Percentiles rank a stretch among this genome's conserved stretches.
Conservation (phyloP, 2,113 vertebrate species). For the Cyprinus carpio region DNA sequence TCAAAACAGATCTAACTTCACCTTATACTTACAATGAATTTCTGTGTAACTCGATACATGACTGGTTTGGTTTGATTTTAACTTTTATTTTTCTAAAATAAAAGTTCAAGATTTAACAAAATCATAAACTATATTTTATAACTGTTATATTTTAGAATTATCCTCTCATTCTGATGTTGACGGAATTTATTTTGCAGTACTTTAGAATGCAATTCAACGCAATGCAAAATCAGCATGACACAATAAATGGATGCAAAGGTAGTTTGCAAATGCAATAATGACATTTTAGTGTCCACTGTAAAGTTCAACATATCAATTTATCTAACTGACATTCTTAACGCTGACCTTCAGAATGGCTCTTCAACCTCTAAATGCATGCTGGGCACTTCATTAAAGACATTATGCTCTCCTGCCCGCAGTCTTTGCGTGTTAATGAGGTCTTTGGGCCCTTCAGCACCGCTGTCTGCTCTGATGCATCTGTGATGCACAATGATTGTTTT, state of each 20-base stretch:
- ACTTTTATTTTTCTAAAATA: too few relatives aligned
- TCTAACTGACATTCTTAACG: not conserved
- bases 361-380: not conserved
- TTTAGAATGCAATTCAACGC: too few relatives aligned
- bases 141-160: too few relatives aligned
- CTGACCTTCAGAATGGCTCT: not conserved
- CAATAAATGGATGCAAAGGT: not conserved
- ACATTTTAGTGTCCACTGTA: not conserved
- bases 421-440: not conserved
- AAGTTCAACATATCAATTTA: not conserved
- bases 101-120: too few relatives aligned
- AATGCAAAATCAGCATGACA: not conserved
- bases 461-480: not conserved
- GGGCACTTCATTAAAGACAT: not conserved
- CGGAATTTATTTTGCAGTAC: too few relatives aligned
- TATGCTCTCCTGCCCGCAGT: not conserved
- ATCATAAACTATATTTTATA: too few relatives aligned
- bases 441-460: not conserved
- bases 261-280: not conserved
- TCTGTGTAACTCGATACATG: not conserved
- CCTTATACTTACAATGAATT: not conserved
- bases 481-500: slow-evolving; percentile 10
- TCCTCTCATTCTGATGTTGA: too few relatives aligned
- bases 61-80: not conserved
- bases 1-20: not conserved